Evolutionary conservation across 2,797 vertebrate species (phyloP), one percentile per base, ranked within the genome.

Genomic region (Monodelphis domestica): DNA sequence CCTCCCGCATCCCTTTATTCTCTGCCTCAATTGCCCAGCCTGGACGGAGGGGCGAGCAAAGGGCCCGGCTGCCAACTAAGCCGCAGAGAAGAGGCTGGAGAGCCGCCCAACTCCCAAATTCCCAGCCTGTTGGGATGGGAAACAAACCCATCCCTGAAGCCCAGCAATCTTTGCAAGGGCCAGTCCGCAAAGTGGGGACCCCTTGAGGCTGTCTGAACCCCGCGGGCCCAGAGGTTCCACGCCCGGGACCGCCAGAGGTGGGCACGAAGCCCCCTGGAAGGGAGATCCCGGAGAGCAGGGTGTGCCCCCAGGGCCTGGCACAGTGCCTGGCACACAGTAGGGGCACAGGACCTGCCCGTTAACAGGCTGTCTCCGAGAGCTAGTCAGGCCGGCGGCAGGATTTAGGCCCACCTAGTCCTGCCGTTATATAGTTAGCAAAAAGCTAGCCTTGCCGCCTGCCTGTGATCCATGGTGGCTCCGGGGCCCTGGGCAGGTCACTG

Each of bases 131-230:
- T 70, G 26, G 11, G 91, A 53, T 21, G 53, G 53, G 70, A 93
- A 93, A 17, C 21, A 54, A 96, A 94, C 12, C 12, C 91, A 57
- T 11, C 90, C 87, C 94, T 87, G 17, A 90, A 5, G 30, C 1
- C 9, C 33, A 70, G 11, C 29, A 38, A 51, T 30, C 57, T 54
- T 78, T 45, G 84, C 45, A 59, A 29, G 29, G 53, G 70, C 17
- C 29, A 59, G 56, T 26, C 87, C 63, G 51, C 55, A 50, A 33
- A 56, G 29, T 33, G 54, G 50, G 91, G 55, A 57, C 51, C 21
- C 38, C 45, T 7, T 56, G 17, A 14, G 89, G 87, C 29, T 87
- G 5, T 0, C 26, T 29, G 52, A 59, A 55, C 24, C 45, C 33
- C 91, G 29, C 24, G 45, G 11, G 53, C 5, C 11, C 57, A 4